These are phyloP conservation scores for Salticus scenicus DNA, from an alignment of 2,888 invertebrate species.

Conservation along the genomic window DNA sequence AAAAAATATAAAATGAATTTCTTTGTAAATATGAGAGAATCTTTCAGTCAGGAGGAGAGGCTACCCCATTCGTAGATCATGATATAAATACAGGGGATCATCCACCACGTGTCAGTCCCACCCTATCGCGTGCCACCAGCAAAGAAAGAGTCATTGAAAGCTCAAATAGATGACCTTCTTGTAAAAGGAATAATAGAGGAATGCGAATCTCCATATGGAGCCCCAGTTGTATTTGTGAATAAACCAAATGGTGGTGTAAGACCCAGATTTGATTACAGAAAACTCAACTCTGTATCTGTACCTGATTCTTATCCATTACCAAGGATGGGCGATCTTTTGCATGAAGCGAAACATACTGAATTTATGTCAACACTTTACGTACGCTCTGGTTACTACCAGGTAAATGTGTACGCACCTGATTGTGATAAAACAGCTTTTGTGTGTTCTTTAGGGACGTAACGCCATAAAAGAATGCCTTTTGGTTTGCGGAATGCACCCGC, in stretches of 20 bases:
- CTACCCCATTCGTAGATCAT: background rate
- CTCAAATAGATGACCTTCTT: background rate
- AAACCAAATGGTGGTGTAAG: background rate
- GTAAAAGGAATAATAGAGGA: constrained; percentile 4
- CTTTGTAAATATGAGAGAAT: background rate
- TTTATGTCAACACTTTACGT: constrained; percentile 17
- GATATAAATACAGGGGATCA: background rate
- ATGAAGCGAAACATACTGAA: background rate
- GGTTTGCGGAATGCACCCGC: constrained; percentile 11
- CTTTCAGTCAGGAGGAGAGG: constrained; percentile 14
- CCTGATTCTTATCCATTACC: constrained; percentile 22
- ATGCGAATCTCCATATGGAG: constrained; percentile 12
- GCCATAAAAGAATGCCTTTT: background rate
- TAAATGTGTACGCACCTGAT: background rate
- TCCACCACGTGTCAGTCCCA: background rate
- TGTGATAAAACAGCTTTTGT: constrained; percentile 13
- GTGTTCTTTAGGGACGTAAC: constrained; percentile 19
- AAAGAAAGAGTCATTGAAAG: too few species aligned
- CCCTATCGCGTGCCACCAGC: too few species aligned
- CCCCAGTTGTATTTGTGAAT: constrained; percentile 4
- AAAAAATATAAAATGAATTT: background rate
- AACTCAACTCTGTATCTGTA: background rate
- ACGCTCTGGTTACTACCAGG: constrained; percentile 16
- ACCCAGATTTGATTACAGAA: background rate
- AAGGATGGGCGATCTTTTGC: background rate